phyloP scores from a whole-genome alignment of 1,140 invertebrate genomes.

The Euura lappo region DNA sequence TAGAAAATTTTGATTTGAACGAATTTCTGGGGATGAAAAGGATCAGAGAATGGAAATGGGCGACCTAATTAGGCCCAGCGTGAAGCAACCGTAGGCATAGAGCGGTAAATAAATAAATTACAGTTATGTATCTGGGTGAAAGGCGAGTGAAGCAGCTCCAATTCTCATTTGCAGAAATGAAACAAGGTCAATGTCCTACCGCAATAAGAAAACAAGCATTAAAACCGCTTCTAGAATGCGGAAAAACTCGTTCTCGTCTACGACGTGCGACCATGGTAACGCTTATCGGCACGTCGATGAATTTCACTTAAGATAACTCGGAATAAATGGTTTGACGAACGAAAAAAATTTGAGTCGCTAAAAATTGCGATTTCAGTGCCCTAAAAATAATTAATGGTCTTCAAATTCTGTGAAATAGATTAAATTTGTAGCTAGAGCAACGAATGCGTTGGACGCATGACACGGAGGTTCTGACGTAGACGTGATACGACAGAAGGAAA shows the following conservation, averaged over 20 bases:
- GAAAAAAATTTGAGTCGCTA: no score
- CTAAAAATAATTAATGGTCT: no score
- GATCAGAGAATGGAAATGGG: background rate
- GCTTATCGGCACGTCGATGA: background rate
- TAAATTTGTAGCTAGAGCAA: background rate
- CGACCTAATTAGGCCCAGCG: background rate
- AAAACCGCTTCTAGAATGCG: background rate
- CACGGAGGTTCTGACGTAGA: background rate
- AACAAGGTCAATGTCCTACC: background rate
- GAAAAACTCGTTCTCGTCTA: background rate
- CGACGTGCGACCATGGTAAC: background rate
- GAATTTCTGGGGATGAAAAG: no score
- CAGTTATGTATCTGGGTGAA: constrained; percentile 7
- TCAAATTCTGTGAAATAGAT: no score
- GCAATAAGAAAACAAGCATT: background rate
- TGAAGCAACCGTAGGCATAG: background rate
- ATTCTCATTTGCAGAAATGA: background rate
- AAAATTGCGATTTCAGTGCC: no score
- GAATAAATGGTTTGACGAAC: no score
- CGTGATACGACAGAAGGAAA: background rate
- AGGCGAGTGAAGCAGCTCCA: background rate
- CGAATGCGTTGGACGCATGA: background rate
- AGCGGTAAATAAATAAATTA: background rate
- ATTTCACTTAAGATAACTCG: no score
- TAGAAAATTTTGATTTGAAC: no score